phyloP scores from a whole-genome alignment of 2,113 vertebrate genomes.

The Nannobrachium achirus region DNA sequence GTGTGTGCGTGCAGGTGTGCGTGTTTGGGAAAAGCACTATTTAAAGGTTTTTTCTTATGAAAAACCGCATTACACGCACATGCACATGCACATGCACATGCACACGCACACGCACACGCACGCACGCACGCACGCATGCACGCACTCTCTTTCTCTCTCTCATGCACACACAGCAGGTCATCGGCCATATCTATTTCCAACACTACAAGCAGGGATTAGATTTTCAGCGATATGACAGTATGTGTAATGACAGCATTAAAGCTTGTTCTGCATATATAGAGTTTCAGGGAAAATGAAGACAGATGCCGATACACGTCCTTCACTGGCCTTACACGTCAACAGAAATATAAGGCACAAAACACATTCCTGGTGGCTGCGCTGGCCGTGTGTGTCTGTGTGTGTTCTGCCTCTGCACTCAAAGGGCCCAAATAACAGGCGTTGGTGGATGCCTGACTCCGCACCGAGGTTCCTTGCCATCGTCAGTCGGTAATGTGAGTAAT shows the following conservation, averaged over 20 bases:
- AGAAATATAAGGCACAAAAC: slow-evolving; percentile 61
- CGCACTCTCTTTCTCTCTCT: neutral
- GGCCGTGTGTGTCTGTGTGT: slow-evolving; percentile 55
- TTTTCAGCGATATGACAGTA: slow-evolving; percentile 51
- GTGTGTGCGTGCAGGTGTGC: slow-evolving; percentile 1
- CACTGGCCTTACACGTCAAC: slow-evolving; percentile 50
- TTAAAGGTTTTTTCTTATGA: neutral
- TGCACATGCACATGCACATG: neutral
- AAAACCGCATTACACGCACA: neutral
- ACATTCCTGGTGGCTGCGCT: slow-evolving; percentile 66
- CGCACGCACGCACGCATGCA: too few species aligned
- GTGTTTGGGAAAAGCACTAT: neutral
- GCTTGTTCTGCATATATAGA: slow-evolving; percentile 65
- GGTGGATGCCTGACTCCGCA: slow-evolving; percentile 38
- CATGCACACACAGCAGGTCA: slow-evolving; percentile 20
- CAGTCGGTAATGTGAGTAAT: slow-evolving; percentile 62
- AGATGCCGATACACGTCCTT: slow-evolving; percentile 54
- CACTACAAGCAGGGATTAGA: slow-evolving; percentile 40
- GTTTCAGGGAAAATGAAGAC: slow-evolving; percentile 68
- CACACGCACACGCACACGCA: slow-evolving; percentile 9
- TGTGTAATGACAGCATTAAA: slow-evolving; percentile 59
- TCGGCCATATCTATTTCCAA: slow-evolving; percentile 44
- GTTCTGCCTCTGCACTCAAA: slow-evolving; percentile 45
- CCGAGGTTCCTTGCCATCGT: slow-evolving; percentile 66
- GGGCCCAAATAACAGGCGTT: slow-evolving; percentile 37